Evolutionary conservation across 2,888 invertebrate genomes (phyloP).

Genomic region (Drosophila engyochracea): DNA sequence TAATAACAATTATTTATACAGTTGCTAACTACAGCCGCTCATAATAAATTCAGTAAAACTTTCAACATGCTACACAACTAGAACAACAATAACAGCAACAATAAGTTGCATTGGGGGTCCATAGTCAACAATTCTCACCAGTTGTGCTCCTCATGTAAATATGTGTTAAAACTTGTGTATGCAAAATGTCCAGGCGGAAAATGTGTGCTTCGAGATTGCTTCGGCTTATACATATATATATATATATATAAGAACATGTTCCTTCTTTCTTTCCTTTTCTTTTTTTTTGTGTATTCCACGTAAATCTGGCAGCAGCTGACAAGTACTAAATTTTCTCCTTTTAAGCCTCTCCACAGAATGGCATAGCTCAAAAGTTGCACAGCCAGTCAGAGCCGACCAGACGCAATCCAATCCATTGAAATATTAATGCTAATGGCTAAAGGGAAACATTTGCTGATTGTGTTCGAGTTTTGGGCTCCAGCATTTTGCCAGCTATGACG

Average conservation of each 20-base stretch:
- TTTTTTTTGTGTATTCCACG: conserved; percentile 34
- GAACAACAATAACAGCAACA: conserved; percentile 56
- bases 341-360: conserved; percentile 42
- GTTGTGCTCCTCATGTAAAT: conserved; percentile 62
- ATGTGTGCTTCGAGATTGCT: conserved; percentile 33
- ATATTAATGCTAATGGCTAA: conserved; percentile 76
- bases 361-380: conserved; percentile 56
- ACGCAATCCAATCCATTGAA: conserved; percentile 61
- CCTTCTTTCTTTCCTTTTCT: neutral
- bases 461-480: conserved; percentile 40
- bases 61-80: conserved; percentile 53
- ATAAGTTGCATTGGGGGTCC: conserved; percentile 57
- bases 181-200: conserved; percentile 59
- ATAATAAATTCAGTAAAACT: conserved; percentile 72
- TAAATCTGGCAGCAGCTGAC: conserved; percentile 80
- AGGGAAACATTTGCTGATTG: conserved; percentile 67
- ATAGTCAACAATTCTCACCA: conserved; percentile 62
- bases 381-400: neutral
- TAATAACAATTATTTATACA: conserved; percentile 78
- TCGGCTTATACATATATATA: neutral
- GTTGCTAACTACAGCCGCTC: conserved; percentile 57
- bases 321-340: conserved; percentile 66
- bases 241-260: neutral
- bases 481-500: conserved; percentile 27
- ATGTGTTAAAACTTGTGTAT: conserved; percentile 63